phyloP scores from a whole-genome alignment of 2,888 invertebrate species.

The Masnerella sp. region DNA sequence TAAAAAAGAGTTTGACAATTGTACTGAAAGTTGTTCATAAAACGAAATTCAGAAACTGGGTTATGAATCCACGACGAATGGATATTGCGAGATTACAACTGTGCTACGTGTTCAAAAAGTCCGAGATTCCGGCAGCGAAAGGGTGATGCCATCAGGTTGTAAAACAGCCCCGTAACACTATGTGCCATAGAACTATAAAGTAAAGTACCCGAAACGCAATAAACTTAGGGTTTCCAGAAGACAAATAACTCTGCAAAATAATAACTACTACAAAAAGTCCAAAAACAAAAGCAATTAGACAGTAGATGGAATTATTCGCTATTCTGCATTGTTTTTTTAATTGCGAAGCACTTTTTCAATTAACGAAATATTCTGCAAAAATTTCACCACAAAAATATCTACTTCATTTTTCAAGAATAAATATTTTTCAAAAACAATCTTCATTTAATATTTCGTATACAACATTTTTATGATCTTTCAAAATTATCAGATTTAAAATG shows the following conservation, averaged over 20 bases:
- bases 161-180: constrained; percentile 20
- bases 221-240: constrained; percentile 9
- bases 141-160: constrained; percentile 11
- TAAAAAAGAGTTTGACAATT: constrained; percentile 27
- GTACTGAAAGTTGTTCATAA: constrained; percentile 13
- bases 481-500: too few relatives aligned
- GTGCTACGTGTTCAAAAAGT: constrained; percentile 12
- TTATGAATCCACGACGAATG: constrained; percentile 26
- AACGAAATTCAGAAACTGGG: constrained; percentile 16
- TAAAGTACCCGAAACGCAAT: constrained; percentile 21
- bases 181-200: constrained; percentile 14
- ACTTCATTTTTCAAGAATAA: too few relatives aligned
- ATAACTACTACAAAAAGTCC: too few relatives aligned
- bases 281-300: too few relatives aligned
- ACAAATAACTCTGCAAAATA: constrained; percentile 27
- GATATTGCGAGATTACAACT: constrained; percentile 18
- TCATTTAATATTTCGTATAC: too few relatives aligned
- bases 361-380: too few relatives aligned
- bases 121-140: constrained; percentile 10
- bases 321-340: too few relatives aligned
- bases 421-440: too few relatives aligned
- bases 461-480: too few relatives aligned
- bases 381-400: too few relatives aligned
- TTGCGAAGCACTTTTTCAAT: too few relatives aligned
- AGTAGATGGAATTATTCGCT: too few relatives aligned